Percentiles rank a stretch among this genome's conserved stretches.
phyloP scores from a whole-genome alignment of 2,888 invertebrate genomes.

The Erebia aethiops region DNA sequence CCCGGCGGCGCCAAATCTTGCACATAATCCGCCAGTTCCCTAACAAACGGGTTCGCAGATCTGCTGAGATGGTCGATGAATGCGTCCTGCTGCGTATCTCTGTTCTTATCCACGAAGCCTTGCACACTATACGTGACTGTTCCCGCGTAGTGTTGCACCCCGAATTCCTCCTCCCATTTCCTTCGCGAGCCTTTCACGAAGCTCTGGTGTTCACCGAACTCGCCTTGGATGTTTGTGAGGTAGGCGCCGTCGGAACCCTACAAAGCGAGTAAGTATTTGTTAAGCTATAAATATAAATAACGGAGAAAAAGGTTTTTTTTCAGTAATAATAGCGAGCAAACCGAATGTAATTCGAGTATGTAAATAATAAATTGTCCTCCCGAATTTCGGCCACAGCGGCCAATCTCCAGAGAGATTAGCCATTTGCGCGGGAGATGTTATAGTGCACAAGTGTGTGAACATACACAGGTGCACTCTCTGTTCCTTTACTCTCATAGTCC shows the following conservation, averaged over 20 bases:
- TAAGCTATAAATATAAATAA: too few relatives aligned
- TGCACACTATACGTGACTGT: slow-evolving; percentile 90
- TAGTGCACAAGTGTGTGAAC: too few relatives aligned
- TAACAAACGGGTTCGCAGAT: slow-evolving; percentile 91
- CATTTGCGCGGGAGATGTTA: too few relatives aligned
- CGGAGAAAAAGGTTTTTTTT: too few relatives aligned
- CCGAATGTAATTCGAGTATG: too few relatives aligned
- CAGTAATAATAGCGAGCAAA: too few relatives aligned
- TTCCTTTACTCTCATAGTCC: too few relatives aligned
- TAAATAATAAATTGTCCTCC: too few relatives aligned
- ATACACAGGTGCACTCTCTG: too few relatives aligned
- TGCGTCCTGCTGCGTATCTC: slow-evolving; percentile 96
- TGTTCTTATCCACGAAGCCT: slow-evolving; percentile 95
- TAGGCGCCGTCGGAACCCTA: slow-evolving; percentile 94
- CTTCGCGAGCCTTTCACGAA: slow-evolving; percentile 94
- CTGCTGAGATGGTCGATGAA: slow-evolving; percentile 94
- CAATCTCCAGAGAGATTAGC: too few relatives aligned
- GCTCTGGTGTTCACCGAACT: slow-evolving; percentile 92
- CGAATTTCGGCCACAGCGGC: too few relatives aligned
- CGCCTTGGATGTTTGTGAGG: slow-evolving; percentile 92
- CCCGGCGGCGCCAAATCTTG: slow-evolving; percentile 83
- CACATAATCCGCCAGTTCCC: slow-evolving; percentile 86
- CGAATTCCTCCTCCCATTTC: slow-evolving; percentile 95
- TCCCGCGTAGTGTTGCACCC: slow-evolving; percentile 94
- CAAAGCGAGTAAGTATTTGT: neutral